Evolutionary conservation across 2,113 vertebrate species (phyloP), one percentile per base, ranked within the genome.

Genomic region (Spea multiplicata): DNA sequence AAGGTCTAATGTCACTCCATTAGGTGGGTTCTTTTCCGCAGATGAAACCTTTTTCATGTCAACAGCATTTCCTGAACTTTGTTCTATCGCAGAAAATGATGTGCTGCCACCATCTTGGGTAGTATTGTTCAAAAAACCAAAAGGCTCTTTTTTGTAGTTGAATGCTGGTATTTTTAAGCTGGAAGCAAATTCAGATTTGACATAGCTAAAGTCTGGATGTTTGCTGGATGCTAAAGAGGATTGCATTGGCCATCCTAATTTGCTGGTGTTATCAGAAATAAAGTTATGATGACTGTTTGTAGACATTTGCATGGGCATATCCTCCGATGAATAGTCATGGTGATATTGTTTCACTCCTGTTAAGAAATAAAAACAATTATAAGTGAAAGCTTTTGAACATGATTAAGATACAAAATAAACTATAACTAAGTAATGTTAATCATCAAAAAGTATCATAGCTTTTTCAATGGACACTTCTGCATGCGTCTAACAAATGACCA

Each of bases 301-400:
- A 74, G 91, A 82, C 14, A 89, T 84, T 71, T 84, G 84, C 30
- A 86, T 66, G 0, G 88, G 84, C 0, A 85, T 84, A 12, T 86
- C 88, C 3, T 88, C 85, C 68, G 86, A 84, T 0, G 92, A 86
- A 77, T 93, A 95, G 85, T 85, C 89, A 88, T 91, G 91, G 74
- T 81, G 88, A 80, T 88, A 93, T 53, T 91, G 90, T 84, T 93
- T 94, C 87, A 89, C 88, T 86, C 93, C 96, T 98, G 86, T 74
- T 85, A 61, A 84, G 82, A 48, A 85, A 88, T 5, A 55, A 84
- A 86, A 84, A 59, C 9, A 5, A 59, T 4, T 4, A 59, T 59
- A 7, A 52, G 6, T 1, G 6, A 52, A 52, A 7, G 50, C 50
- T 30, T 30, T 30, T 30, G 30, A 30, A 30, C 30, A 30, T 2